Conservation (phyloP, 2,888 invertebrate species). For the Tenthredo livida region DNA sequence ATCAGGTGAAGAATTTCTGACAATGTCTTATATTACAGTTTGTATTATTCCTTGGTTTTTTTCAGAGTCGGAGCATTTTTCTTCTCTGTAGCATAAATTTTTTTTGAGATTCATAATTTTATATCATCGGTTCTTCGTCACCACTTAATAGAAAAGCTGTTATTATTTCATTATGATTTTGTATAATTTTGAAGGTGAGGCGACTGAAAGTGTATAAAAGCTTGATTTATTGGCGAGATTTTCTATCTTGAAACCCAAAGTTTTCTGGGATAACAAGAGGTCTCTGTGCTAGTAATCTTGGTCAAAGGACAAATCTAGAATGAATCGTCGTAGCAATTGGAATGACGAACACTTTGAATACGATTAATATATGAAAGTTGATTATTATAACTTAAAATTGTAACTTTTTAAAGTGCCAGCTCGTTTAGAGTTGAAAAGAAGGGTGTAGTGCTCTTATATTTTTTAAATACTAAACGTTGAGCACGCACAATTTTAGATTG, state of each 20-base stretch:
- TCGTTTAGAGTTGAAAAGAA: constrained; percentile 31
- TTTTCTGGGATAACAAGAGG: not conserved
- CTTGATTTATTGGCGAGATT: not conserved
- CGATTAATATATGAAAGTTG: constrained; percentile 39
- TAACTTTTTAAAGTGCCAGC: constrained; percentile 33
- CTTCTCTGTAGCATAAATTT: not conserved
- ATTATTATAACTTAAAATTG: constrained; percentile 33
- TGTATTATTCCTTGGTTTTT: constrained; percentile 27
- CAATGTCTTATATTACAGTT: not conserved
- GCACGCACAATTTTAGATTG: constrained; percentile 43
- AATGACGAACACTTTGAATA: constrained; percentile 28
- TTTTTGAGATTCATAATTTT: constrained; percentile 21
- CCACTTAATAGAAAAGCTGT: not conserved
- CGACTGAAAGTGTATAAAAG: constrained; percentile 6
- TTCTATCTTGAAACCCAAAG: not conserved
- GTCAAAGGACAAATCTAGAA: constrained; percentile 2
- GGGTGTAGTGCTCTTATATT: constrained; percentile 50
- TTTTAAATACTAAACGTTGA: constrained; percentile 43
- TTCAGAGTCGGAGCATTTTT: constrained; percentile 21
- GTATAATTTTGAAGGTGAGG: constrained; percentile 4
- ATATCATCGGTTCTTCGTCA: constrained; percentile 9
- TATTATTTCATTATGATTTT: constrained; percentile 29
- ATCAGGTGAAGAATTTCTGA: not conserved
- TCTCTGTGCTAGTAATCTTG: constrained; percentile 10
- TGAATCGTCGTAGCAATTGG: constrained; percentile 34